Conservation (phyloP, 2,797 vertebrate species). For the Sparus aurata region DNA sequence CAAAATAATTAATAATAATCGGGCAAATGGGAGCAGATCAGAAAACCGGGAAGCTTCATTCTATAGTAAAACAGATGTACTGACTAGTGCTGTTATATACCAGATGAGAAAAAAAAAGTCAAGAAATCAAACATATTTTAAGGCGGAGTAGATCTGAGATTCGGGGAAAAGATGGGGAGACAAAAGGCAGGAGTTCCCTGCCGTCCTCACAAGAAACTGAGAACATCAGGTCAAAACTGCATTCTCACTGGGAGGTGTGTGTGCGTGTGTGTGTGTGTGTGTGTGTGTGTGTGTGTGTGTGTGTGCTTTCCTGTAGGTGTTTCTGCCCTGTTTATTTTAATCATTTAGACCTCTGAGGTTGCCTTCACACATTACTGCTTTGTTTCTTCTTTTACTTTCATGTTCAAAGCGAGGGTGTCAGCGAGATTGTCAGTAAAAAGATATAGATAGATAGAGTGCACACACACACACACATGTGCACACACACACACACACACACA, state of each 20-base stretch:
- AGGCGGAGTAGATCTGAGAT: not conserved
- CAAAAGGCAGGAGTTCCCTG: not conserved
- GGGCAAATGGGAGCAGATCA: no score
- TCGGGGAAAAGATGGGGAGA: not conserved
- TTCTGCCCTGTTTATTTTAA: conserved; percentile 41
- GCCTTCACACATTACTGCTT: conserved; percentile 18
- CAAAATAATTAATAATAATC: not conserved
- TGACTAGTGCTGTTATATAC: no score
- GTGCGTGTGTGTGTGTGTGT: not conserved
- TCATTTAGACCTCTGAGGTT: conserved; percentile 25
- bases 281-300: not conserved
- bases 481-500: not conserved
- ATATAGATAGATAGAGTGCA: not conserved
- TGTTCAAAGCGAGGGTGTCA: conserved; percentile 35
- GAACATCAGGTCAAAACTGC: conserved; percentile 11
- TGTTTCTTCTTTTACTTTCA: conserved; percentile 48
- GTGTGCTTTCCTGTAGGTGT: conserved; percentile 1
- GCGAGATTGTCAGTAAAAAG: conserved; percentile 7
- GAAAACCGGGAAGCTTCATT: no score
- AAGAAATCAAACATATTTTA: no score
- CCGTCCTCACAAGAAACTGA: not conserved
- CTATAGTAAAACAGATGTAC: no score
- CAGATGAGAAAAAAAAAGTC: no score
- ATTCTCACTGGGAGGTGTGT: not conserved
- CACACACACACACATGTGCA: not conserved